Conservation (phyloP, 2,888 invertebrate genomes). For the Meiosimyza platycephala region DNA sequence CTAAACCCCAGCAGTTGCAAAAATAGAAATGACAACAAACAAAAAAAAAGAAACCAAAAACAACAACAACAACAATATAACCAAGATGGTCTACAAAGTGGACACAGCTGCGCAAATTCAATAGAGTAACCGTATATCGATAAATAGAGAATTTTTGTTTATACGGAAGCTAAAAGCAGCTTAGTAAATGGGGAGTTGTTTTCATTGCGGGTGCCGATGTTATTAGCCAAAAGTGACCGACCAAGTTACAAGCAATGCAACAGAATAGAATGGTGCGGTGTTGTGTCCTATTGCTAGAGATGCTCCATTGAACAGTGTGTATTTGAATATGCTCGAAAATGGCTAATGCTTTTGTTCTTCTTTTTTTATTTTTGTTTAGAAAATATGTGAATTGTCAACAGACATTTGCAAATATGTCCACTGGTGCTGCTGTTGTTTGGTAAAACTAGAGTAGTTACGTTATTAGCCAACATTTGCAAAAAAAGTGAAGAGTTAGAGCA, state of each 20-base stretch:
- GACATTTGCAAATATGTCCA: constrained; percentile 32
- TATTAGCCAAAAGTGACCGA: constrained; percentile 24
- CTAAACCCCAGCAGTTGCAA: constrained; percentile 38
- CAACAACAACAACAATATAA: constrained; percentile 8
- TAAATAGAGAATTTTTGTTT: constrained; percentile 28
- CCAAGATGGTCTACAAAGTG: constrained; percentile 7
- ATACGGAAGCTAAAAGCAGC: constrained; percentile 5
- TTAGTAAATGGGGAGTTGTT: constrained; percentile 7
- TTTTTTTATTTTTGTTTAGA: constrained; percentile 21
- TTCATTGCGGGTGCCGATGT: constrained; percentile 11
- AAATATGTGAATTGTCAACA: constrained; percentile 40
- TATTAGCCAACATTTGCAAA: no score
- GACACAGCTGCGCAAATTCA: constrained; percentile 41
- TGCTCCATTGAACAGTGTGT: background rate
- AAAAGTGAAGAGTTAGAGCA: no score
- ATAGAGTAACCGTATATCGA: constrained; percentile 21
- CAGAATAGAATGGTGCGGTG: no score
- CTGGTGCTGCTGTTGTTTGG: no score
- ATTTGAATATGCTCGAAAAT: constrained; percentile 20
- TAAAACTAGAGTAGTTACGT: background rate
- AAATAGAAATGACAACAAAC: constrained; percentile 1
- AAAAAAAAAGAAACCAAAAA: background rate
- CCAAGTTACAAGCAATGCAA: background rate
- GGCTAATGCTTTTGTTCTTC: background rate
- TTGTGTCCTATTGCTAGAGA: no score